Evolutionary conservation across 2,113 vertebrate species (phyloP).

Genomic region (Setophaga coronata): DNA sequence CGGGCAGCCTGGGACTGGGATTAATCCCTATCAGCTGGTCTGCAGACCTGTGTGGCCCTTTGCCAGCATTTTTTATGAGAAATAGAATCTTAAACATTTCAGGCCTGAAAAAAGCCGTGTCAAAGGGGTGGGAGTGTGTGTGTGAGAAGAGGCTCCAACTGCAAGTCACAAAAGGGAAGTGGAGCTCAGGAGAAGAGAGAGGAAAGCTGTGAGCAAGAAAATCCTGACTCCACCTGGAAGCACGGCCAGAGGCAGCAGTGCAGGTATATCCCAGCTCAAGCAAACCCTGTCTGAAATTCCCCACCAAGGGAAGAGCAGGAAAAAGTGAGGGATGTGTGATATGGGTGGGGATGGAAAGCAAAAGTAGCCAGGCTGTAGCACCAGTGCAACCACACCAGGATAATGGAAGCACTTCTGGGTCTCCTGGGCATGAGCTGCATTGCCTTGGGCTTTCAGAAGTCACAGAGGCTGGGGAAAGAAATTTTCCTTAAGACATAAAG

Average conservation of each 20-base stretch:
- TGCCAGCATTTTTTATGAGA: not conserved
- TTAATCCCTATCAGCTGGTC: constrained; percentile 6
- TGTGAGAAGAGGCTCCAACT: not conserved
- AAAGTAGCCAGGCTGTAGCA: not conserved
- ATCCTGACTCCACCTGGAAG: not conserved
- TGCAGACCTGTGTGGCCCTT: not conserved
- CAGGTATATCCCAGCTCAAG: not conserved
- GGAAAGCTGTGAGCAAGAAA: not conserved
- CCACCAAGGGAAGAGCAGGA: not conserved
- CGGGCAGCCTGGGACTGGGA: not conserved
- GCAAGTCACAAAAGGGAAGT: not conserved
- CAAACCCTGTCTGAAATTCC: not conserved
- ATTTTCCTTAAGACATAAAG: not conserved
- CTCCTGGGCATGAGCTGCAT: not conserved
- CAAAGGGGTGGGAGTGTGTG: not conserved
- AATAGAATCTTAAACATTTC: not conserved
- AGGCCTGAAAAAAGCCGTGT: not conserved
- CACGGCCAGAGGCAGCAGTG: not conserved
- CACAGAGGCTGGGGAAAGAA: not conserved
- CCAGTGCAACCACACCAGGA: no score
- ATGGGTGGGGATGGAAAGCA: not conserved
- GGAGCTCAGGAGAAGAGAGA: not conserved
- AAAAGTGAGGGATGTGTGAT: not conserved
- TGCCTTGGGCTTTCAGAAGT: not conserved
- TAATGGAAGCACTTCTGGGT: not conserved